Conservation (phyloP, 2,797 vertebrate genomes). For the Schizopygopsis malacanthus region DNA sequence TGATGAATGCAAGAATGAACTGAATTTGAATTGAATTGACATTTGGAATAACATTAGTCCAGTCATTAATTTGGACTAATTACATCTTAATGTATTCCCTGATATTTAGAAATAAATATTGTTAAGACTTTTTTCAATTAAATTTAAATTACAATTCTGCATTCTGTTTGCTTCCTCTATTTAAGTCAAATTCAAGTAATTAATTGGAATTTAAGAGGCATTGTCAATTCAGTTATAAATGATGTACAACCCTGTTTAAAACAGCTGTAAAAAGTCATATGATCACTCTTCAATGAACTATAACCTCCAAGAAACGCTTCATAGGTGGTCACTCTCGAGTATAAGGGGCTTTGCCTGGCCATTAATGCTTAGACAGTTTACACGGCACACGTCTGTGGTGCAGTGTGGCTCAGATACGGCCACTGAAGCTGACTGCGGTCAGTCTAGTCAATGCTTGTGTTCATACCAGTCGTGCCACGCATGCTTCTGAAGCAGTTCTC, state of each 20-base stretch:
- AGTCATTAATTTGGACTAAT: background rate
- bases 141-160: background rate
- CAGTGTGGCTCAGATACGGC: too few species aligned
- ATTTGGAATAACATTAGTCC: background rate
- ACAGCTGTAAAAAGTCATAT: background rate
- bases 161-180: background rate
- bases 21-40: background rate
- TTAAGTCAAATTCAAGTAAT: background rate
- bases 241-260: background rate
- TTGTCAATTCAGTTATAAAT: background rate
- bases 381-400: too few species aligned
- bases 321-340: too few species aligned
- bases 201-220: background rate
- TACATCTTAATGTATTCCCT: background rate
- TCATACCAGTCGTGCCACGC: too few species aligned
- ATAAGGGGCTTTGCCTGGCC: too few species aligned
- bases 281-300: too few species aligned
- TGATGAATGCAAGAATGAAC: background rate
- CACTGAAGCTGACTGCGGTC: too few species aligned
- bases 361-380: too few species aligned
- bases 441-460: too few species aligned
- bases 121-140: background rate
- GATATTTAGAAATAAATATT: background rate
- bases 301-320: too few species aligned
- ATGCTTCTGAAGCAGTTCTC: too few species aligned